These are phyloP conservation scores for Myotis brandtii DNA, from an alignment of 2,113 vertebrate species.

Conservation along the genomic window DNA sequence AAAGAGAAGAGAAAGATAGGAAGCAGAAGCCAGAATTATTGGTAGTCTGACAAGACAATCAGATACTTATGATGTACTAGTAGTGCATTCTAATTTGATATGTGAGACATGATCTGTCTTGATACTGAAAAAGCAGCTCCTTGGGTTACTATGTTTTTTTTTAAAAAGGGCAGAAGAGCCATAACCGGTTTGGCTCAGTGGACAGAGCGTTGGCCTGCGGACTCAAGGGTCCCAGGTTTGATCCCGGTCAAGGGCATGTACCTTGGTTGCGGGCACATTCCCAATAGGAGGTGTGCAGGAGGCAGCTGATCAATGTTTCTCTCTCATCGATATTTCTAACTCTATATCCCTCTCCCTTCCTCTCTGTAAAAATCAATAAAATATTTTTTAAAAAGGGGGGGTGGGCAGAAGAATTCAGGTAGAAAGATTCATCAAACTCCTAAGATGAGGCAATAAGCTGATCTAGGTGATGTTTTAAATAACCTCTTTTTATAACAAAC, in stretches of 20 bases:
- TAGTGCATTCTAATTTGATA: background rate
- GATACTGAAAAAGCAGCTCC: conserved; percentile 33
- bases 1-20: conserved; percentile 3
- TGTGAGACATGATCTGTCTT: background rate
- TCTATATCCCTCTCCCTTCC: too few species aligned
- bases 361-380: too few species aligned
- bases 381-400: background rate
- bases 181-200: too few species aligned
- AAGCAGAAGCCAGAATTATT: conserved; percentile 54
- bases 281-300: too few species aligned
- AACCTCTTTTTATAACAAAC: background rate
- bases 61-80: background rate
- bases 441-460: conserved; percentile 31
- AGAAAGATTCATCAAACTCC: conserved; percentile 27
- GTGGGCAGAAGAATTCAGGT: background rate
- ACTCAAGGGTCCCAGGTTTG: too few species aligned
- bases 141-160: background rate
- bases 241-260: too few species aligned
- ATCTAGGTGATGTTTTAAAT: background rate
- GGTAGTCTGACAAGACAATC: background rate
- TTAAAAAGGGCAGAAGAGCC: background rate
- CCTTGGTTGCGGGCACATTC: too few species aligned
- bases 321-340: too few species aligned
- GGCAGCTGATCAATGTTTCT: too few species aligned
- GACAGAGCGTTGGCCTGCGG: too few species aligned